phyloP scores from a whole-genome alignment of 2,888 invertebrate genomes.

The Blera fallax region DNA sequence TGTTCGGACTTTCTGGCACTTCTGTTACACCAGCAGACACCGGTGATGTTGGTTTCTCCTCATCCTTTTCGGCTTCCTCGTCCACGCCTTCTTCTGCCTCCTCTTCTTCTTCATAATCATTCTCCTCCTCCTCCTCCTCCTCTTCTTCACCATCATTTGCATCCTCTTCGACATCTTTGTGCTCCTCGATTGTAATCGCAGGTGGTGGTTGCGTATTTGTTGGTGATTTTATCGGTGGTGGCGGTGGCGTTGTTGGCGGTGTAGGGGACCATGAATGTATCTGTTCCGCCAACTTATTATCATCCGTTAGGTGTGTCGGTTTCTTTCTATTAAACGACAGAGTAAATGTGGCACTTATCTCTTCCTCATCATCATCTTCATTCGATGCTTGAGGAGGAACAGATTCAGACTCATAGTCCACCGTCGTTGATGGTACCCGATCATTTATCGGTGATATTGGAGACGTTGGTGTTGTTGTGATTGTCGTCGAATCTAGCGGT shows the following conservation, averaged over 20 bases:
- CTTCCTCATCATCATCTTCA: constrained; percentile 73
- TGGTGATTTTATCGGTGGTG: constrained; percentile 66
- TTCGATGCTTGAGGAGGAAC: constrained; percentile 37
- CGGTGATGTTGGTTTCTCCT: constrained; percentile 2
- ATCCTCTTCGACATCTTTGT: constrained; percentile 75
- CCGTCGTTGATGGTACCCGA: constrained; percentile 73
- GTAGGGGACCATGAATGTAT: constrained; percentile 71
- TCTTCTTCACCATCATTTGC: not conserved
- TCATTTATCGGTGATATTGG: constrained; percentile 71
- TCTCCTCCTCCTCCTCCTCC: constrained; percentile 30
- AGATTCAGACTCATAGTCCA: constrained; percentile 45
- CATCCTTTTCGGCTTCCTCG: constrained; percentile 1
- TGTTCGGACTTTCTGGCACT: constrained; percentile 4
- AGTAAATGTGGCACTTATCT: constrained; percentile 79
- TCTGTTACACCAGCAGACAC: not conserved
- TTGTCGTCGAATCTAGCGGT: constrained; percentile 59
- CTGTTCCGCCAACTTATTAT: constrained; percentile 60
- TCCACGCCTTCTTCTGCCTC: constrained; percentile 26
- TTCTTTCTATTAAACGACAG: constrained; percentile 74
- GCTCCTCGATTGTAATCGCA: constrained; percentile 72
- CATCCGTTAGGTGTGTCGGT: constrained; percentile 48
- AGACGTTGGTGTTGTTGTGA: constrained; percentile 60
- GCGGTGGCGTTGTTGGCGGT: constrained; percentile 62
- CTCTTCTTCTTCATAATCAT: constrained; percentile 16
- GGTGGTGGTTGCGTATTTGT: constrained; percentile 78